A percentile compares a stretch with the other conserved stretches of the same genome.
These are phyloP conservation scores for Cygnus atratus DNA, from an alignment of 2,113 vertebrate species.

Conservation along the genomic window DNA sequence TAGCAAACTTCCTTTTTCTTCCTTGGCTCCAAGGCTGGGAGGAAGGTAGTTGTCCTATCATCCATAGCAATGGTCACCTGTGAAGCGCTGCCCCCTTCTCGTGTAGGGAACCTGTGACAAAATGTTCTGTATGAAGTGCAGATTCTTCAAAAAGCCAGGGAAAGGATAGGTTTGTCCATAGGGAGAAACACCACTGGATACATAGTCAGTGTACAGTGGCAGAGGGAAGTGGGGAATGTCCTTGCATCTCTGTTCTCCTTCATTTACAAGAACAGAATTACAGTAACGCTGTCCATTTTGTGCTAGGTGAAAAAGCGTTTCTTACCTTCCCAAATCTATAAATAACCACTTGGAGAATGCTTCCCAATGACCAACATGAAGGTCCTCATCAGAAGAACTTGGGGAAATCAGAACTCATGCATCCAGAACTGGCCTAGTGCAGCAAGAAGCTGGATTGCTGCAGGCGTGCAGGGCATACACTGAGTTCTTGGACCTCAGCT, in stretches of 20 bases:
- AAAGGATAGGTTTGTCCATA: background rate
- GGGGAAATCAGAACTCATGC: accelerated
- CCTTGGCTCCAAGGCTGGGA: background rate
- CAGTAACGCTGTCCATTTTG: background rate
- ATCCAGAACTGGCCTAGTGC: accelerated
- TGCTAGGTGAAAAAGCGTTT: background rate
- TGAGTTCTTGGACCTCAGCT: background rate
- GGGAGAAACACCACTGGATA: background rate
- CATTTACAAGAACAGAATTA: background rate
- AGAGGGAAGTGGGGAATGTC: background rate
- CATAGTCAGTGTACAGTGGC: no score
- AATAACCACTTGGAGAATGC: background rate
- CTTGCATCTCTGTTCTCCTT: background rate
- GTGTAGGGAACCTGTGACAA: background rate
- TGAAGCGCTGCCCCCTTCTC: background rate
- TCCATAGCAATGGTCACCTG: background rate
- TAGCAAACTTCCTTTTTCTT: background rate
- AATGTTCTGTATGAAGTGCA: background rate
- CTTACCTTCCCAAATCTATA: background rate
- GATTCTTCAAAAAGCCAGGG: background rate
- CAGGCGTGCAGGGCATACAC: accelerated
- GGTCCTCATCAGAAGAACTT: background rate
- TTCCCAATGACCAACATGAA: background rate
- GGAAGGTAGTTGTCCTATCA: background rate
- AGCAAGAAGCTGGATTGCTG: background rate